Evolutionary conservation across 2,113 vertebrate genomes (phyloP), one percentile per base, ranked within the genome.

Genomic region (Osmerus mordax): DNA sequence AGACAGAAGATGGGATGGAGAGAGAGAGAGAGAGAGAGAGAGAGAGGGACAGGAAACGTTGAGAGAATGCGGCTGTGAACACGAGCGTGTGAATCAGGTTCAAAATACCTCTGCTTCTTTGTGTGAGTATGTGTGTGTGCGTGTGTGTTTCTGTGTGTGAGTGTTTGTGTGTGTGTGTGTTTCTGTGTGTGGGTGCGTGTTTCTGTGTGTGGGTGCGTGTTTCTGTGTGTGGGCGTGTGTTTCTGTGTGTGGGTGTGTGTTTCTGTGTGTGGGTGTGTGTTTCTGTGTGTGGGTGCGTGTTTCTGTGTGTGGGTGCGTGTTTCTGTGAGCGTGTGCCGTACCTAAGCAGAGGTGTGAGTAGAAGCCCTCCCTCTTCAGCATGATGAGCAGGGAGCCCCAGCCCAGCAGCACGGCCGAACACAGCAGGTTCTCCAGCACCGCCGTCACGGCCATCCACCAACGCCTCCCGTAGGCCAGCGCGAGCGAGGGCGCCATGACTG

Each of bases 401-500:
- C 95, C 95, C 36, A 97, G 88, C 21, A 97, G 91, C 69, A 96
- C 95, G 0, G 96, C 95, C 0, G 95, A 96, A 78, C 95, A 96
- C 79, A 95, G 90, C 71, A 97, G 91, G 74, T 97, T 97, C 78
- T 97, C 96, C 69, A 95, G 41, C 63, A 95, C 90, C 0, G 95
- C 95, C 0, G 93, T 93, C 82, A 92, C 82, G 0, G 94, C 95
- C 93, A 96, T 96, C 95, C 94, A 97, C 95, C 95, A 95, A 76
- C 95, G 94, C 81, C 95, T 86, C 60, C 74, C 75, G 84, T 91
- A 94, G 4, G 95, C 95, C 89, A 89, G 92, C 56, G 87, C 3
- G 13, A 94, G 89, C 32, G 93, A 90, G 18, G 94, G 94, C 3
- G 88, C 91, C 94, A 96, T 95, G 64, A n/a, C 75, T 72, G 77